A percentile compares a stretch with the other conserved stretches of the same genome.
Evolutionary conservation across 2,797 vertebrate species (phyloP).

Genomic region (Syndactyla subalaris): DNA sequence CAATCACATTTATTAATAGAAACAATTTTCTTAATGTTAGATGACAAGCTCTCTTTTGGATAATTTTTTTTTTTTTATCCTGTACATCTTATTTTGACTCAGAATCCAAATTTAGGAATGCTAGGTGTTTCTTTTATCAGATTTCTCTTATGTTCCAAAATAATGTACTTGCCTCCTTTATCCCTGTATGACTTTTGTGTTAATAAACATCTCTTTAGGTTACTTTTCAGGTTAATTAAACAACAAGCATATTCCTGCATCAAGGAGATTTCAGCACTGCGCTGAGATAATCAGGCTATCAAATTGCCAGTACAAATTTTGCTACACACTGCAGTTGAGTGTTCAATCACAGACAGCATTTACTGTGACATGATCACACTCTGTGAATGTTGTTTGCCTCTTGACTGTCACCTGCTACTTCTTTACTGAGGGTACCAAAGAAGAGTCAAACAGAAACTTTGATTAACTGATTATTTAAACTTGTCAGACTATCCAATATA

Average conservation of each 20-base stretch:
- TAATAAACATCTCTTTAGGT: neutral
- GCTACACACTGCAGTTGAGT: neutral
- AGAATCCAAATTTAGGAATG: neutral
- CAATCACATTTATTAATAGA: neutral
- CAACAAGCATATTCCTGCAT: neutral
- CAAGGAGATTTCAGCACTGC: neutral
- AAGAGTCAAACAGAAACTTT: neutral
- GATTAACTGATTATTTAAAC: neutral
- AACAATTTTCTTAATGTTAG: neutral
- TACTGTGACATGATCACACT: neutral
- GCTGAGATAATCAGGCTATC: neutral
- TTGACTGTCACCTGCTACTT: slow-evolving; percentile 11
- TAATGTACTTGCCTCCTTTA: neutral
- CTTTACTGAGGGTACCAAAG: neutral
- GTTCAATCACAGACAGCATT: neutral
- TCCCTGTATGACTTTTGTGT: neutral
- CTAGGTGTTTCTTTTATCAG: neutral
- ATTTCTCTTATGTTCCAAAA: neutral
- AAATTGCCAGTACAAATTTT: neutral
- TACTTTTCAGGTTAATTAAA: neutral
- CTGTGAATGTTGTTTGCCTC: neutral
- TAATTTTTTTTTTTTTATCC: neutral
- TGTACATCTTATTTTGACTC: neutral
- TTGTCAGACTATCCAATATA: neutral
- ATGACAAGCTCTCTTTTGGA: neutral